phyloP scores from a whole-genome alignment of 2,888 invertebrate genomes.

The Notodonta dromedarius region DNA sequence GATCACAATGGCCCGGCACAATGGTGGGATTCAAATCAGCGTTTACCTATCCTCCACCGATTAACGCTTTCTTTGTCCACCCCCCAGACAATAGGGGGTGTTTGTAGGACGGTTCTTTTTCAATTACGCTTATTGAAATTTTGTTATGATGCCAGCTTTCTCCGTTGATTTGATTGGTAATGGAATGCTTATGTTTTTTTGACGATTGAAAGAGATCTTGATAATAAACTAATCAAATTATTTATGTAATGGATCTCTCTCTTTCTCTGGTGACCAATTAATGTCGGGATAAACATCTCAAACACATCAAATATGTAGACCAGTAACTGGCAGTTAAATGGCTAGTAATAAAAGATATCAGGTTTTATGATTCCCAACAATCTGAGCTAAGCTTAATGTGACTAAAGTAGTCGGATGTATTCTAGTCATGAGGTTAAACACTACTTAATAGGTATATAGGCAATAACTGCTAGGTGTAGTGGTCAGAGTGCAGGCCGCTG shows the following conservation, averaged over 20 bases:
- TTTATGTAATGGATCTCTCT: no score
- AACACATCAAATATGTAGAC: neutral
- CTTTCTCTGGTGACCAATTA: neutral
- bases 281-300: neutral
- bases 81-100: constrained; percentile 41
- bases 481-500: no score
- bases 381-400: neutral
- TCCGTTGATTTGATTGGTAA: constrained; percentile 15
- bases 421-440: no score
- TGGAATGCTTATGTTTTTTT: constrained; percentile 6
- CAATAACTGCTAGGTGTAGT: no score
- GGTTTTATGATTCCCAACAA: no score
- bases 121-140: constrained; percentile 40
- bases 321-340: neutral
- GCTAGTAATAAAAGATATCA: no score
- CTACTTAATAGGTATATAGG: no score
- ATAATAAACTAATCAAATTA: no score
- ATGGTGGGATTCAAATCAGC: constrained; percentile 56
- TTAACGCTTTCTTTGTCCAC: constrained; percentile 62
- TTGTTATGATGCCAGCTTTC: constrained; percentile 36
- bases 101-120: constrained; percentile 9
- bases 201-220: neutral
- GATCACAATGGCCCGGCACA: constrained; percentile 49
- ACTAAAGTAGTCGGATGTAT: no score
- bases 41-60: constrained; percentile 54